Evolutionary conservation across 2,888 invertebrate genomes (phyloP), one percentile per base, ranked within the genome.

Genomic region (Cinara cedri): DNA sequence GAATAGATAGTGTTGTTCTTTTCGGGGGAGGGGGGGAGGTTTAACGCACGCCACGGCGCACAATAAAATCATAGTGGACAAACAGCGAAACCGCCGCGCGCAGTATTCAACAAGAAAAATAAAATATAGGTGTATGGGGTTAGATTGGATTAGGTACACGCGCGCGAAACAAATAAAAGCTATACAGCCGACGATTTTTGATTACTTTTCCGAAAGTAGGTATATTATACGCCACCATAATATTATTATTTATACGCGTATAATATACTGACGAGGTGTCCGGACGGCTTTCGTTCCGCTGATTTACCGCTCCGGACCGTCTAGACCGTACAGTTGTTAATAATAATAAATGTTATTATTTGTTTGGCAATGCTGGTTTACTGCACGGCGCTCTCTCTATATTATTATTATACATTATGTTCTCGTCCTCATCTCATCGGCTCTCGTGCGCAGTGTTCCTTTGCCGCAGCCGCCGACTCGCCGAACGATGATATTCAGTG

Each of bases 291-390:
- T 13, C 42, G 16, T 34, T n/a, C n/a, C n/a, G 14, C 72, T 74
- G 62, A 74, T 74, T 74, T 74, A 63, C 62, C 34, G 51, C 74
- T 42, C 42, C 6, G 11, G 63, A 65, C 65, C 42, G 54, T 34
- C 34, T 34, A 34, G 34, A 34, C 34, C 34, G 34, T 34, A 34
- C 3, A 34, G 34, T 65, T 63, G 51, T 63, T 54, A 54, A 65
- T 65, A 54, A 65, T 65, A 75, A 75, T 42, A 34, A 3, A 62
- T 72, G 26, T 49, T 62, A 62, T 51, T 21, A 42, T 75, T 21
- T 16, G 42, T 63, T 63, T 63, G 51, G 49, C 49, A 24, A 26
- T 65, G 42, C 60, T 60, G 11, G 60, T 74, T 72, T 62, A 21
- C 34, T 34, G 34, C 51, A 19, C n/a, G n/a, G 14, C n/a, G 24